These are phyloP conservation scores for Drosophila subsilvestris DNA, from an alignment of 2,888 invertebrate species.

Conservation along the genomic window DNA sequence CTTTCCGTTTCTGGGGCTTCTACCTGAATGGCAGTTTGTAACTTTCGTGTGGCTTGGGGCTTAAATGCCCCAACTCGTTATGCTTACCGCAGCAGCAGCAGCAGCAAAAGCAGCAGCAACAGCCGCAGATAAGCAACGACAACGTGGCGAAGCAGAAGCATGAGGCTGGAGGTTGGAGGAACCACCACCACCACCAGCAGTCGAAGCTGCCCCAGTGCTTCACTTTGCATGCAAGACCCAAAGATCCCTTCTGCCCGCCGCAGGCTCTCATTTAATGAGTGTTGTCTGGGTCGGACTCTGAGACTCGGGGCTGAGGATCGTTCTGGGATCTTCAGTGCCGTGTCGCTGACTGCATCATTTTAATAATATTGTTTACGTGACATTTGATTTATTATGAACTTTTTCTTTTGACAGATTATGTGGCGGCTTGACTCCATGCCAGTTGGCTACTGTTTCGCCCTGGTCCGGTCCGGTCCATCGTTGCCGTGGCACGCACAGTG, in stretches of 20 bases:
- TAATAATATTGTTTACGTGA: conserved; percentile 80
- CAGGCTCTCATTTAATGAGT: conserved; percentile 64
- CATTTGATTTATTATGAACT: conserved; percentile 82
- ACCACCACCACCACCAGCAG: too few species aligned
- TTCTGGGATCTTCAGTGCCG: conserved; percentile 16
- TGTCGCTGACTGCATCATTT: conserved; percentile 68
- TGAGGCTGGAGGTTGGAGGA: conserved; percentile 1
- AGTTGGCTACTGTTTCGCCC: conserved; percentile 68
- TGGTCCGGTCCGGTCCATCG: background rate
- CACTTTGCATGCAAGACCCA: conserved; percentile 57
- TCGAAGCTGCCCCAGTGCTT: conserved; percentile 15
- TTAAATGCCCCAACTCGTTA: conserved; percentile 70
- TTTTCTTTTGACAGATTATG: conserved; percentile 82
- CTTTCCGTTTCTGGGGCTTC: conserved; percentile 5
- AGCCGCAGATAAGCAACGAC: conserved; percentile 35
- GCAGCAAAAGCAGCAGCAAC: conserved; percentile 26
- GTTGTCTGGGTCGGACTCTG: conserved; percentile 29
- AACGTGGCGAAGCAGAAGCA: conserved; percentile 20
- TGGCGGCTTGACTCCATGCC: conserved; percentile 67
- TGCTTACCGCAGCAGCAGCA: conserved; percentile 50
- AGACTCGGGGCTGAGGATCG: conserved; percentile 7
- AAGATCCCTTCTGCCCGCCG: conserved; percentile 30
- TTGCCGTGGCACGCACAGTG: conserved; percentile 45
- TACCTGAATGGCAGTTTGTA: conserved; percentile 38
- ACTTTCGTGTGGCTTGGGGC: conserved; percentile 60